These are phyloP conservation scores for Polyergus mexicanus DNA, from an alignment of 1,140 invertebrate species.

Conservation along the genomic window DNA sequence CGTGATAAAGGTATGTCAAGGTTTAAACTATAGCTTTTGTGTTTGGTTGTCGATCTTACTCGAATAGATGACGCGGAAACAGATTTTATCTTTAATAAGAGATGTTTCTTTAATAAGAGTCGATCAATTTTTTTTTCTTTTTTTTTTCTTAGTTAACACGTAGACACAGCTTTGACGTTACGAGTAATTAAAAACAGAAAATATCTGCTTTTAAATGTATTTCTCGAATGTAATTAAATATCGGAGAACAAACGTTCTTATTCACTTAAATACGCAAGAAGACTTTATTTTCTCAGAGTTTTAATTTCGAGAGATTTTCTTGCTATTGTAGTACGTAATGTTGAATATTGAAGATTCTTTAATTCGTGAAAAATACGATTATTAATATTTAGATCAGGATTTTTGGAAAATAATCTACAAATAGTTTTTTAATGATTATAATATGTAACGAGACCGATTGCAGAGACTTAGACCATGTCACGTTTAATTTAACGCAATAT, in stretches of 20 bases:
- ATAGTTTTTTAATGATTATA: not conserved
- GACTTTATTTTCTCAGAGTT: not conserved
- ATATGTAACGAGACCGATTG: not conserved
- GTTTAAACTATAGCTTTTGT: not conserved
- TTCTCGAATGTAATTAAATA: no score
- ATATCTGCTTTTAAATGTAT: not conserved
- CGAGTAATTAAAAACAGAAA: not conserved
- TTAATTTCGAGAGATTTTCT: not conserved
- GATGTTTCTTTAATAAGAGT: not conserved
- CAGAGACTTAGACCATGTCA: not conserved
- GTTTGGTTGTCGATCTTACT: not conserved
- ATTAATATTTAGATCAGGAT: not conserved
- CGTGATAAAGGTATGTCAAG: not conserved
- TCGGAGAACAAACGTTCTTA: not conserved
- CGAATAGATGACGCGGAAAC: not conserved
- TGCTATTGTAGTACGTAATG: not conserved
- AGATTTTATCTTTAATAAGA: no score
- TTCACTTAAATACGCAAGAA: not conserved
- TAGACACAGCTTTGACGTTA: not conserved
- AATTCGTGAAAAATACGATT: not conserved
- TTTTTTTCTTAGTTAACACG: not conserved
- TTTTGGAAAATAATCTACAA: not conserved
- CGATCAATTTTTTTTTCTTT: not conserved
- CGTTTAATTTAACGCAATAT: not conserved
- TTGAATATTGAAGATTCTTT: not conserved